These are phyloP conservation scores for Dicycla oo DNA, from an alignment of 2,888 invertebrate genomes.

Conservation along the genomic window DNA sequence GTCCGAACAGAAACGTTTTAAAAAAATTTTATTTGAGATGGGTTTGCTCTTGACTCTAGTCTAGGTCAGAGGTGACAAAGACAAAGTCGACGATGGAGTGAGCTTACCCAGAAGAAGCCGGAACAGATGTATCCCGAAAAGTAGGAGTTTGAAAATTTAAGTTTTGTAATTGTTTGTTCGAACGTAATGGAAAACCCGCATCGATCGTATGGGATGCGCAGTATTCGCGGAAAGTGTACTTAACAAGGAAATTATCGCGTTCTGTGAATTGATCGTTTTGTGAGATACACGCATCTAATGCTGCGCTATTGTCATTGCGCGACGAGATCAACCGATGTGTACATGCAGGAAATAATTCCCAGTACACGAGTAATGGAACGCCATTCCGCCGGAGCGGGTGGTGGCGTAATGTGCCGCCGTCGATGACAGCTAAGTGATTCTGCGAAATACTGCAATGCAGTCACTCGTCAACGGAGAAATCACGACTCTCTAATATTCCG, in stretches of 20 bases:
- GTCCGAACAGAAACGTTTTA: not conserved
- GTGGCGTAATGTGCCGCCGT: constrained; percentile 78
- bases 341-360: constrained; percentile 79
- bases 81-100: too few species aligned
- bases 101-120: too few species aligned
- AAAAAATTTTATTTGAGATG: too few species aligned
- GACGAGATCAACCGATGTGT: constrained; percentile 71
- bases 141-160: too few species aligned
- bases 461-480: constrained; percentile 78
- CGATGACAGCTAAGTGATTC: constrained; percentile 79
- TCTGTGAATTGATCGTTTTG: constrained; percentile 59
- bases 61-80: too few species aligned
- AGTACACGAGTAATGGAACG: constrained; percentile 77
- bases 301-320: constrained; percentile 58
- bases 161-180: constrained; percentile 13
- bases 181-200: constrained; percentile 48
- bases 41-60: too few species aligned
- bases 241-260: constrained; percentile 56
- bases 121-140: too few species aligned
- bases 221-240: constrained; percentile 27
- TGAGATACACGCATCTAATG: constrained; percentile 48
- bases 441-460: constrained; percentile 79
- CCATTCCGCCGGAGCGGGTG: constrained; percentile 72
- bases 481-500: constrained; percentile 64
- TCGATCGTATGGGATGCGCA: too few species aligned